A percentile compares a stretch with the other conserved stretches of the same genome.
Evolutionary conservation across 2,888 invertebrate species (phyloP).

Genomic region (Drosophila paranaensis): DNA sequence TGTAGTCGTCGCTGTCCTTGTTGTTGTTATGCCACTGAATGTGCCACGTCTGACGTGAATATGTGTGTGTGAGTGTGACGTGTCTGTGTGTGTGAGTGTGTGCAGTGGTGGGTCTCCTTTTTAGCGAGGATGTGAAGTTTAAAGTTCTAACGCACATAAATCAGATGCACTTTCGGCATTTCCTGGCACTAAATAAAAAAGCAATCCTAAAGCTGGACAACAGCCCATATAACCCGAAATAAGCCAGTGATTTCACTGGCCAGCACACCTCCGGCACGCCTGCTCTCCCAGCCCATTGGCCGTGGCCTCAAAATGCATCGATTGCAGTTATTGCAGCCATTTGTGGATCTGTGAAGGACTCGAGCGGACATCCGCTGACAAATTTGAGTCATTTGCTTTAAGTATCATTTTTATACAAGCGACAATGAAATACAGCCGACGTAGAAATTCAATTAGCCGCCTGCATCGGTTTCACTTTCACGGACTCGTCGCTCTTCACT

Average conservation of each 20-base stretch:
- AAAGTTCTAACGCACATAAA: constrained; percentile 76
- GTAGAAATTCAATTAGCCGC: constrained; percentile 76
- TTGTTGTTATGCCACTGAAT: constrained; percentile 55
- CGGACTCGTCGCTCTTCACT: not conserved
- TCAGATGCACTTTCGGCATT: constrained; percentile 81
- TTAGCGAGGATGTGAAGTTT: constrained; percentile 47
- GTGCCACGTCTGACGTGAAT: constrained; percentile 40
- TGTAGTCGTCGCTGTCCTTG: constrained; percentile 27
- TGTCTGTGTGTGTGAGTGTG: constrained; percentile 1
- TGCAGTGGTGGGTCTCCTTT: constrained; percentile 3
- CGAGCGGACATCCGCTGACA: constrained; percentile 41
- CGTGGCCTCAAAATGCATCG: constrained; percentile 51
- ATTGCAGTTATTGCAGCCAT: constrained; percentile 64
- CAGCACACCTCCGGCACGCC: constrained; percentile 9
- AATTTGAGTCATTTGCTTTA: constrained; percentile 66
- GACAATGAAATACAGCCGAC: constrained; percentile 42
- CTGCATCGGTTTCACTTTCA: constrained; percentile 14
- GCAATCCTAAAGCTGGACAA: constrained; percentile 31
- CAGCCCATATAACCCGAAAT: constrained; percentile 46
- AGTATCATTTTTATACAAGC: constrained; percentile 60
- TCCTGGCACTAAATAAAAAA: constrained; percentile 45
- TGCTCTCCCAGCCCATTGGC: not conserved
- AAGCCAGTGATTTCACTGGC: constrained; percentile 55
- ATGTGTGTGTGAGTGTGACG: constrained; percentile 8
- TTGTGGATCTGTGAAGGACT: constrained; percentile 45